phyloP scores from a whole-genome alignment of 2,113 vertebrate genomes.

The Agelaius tricolor region DNA sequence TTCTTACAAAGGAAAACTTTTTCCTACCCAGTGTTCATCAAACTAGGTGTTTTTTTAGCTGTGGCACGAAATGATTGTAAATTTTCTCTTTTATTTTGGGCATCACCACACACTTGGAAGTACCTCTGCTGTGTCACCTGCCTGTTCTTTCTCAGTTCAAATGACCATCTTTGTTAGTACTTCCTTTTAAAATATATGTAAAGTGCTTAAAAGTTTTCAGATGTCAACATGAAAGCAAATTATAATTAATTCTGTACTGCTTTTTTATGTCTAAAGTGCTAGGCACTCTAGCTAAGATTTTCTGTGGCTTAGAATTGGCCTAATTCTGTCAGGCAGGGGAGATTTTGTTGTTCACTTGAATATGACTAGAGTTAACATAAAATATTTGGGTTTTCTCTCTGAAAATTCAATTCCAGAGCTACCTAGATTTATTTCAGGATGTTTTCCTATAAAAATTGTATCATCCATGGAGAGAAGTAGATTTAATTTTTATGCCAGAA shows the following conservation, averaged over 20 bases:
- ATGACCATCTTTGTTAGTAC: background rate
- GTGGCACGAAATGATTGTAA: background rate
- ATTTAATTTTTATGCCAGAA: background rate
- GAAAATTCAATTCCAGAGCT: background rate
- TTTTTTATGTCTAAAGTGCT: background rate
- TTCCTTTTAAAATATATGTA: background rate
- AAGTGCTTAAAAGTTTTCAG: background rate
- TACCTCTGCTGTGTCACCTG: background rate
- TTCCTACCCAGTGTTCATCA: background rate
- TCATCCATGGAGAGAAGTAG: background rate
- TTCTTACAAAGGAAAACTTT: background rate
- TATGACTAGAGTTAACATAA: background rate
- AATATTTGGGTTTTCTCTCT: background rate
- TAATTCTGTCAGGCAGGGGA: background rate
- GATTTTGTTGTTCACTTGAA: background rate
- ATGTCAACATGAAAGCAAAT: background rate
- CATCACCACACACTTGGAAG: background rate
- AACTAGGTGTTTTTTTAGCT: background rate
- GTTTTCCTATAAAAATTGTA: background rate
- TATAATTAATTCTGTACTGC: background rate
- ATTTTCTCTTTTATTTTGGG: background rate
- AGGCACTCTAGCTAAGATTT: background rate
- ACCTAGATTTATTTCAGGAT: background rate
- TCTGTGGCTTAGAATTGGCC: background rate
- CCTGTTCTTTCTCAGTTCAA: background rate